phyloP scores from a whole-genome alignment of 2,113 vertebrate genomes.

The Donacobius atricapilla region DNA sequence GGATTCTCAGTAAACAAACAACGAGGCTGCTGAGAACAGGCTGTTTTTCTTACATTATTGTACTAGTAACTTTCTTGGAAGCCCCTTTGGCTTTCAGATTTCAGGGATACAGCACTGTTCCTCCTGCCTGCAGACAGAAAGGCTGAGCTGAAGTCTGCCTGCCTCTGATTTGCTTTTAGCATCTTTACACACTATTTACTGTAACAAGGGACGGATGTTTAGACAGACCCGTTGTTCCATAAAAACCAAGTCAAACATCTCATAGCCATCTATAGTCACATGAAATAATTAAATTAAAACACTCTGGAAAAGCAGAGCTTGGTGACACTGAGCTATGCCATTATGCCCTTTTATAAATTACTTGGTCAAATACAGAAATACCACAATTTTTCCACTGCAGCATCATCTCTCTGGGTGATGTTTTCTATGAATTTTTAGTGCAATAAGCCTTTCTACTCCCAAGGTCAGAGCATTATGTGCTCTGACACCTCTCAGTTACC shows the following conservation, averaged over 20 bases:
- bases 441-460: background rate
- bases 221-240: background rate
- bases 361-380: background rate
- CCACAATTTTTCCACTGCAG: background rate
- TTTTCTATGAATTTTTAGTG: constrained; percentile 1
- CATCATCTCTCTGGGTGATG: background rate
- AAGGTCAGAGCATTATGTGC: background rate
- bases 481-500: background rate
- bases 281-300: constrained; percentile 10
- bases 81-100: background rate
- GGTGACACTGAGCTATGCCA: background rate
- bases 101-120: background rate
- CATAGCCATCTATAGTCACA: background rate
- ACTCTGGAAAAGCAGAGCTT: background rate
- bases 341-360: background rate
- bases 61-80: background rate
- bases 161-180: background rate
- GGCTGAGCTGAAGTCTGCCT: background rate
- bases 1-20: background rate
- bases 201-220: background rate
- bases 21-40: background rate
- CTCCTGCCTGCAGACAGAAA: background rate
- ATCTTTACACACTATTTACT: background rate
- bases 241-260: background rate
- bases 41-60: background rate